Conservation (phyloP, 2,888 invertebrate genomes). For the Atethmia centrago region DNA sequence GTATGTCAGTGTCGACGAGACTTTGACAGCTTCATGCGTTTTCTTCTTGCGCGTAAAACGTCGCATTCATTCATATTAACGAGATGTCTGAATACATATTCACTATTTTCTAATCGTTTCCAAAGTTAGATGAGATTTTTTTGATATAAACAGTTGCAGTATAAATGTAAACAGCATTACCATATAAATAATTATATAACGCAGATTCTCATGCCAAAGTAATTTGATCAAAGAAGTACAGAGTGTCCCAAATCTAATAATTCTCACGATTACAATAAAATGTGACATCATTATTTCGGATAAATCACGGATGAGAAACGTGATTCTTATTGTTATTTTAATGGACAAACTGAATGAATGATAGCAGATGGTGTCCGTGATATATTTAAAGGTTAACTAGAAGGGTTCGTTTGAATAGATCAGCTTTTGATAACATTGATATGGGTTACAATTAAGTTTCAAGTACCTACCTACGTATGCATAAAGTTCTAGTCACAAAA, state of each 20-base stretch:
- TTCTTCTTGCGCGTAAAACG: constrained; percentile 27
- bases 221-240: constrained; percentile 22
- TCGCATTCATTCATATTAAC: constrained; percentile 1
- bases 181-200: neutral
- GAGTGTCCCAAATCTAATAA: constrained; percentile 32
- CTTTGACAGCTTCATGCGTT: constrained; percentile 50
- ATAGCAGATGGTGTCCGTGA: constrained; percentile 39
- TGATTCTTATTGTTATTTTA: constrained; percentile 54
- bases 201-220: neutral
- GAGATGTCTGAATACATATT: neutral
- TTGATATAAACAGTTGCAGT: constrained; percentile 2
- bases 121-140: neutral
- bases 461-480: neutral
- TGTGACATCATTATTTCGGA: constrained; percentile 40
- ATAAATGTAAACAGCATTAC: neutral
- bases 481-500: constrained; percentile 3
- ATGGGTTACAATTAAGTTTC: constrained; percentile 21
- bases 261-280: constrained; percentile 27
- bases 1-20: constrained; percentile 40
- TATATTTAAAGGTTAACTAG: constrained; percentile 47
- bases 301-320: constrained; percentile 57
- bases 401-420: constrained; percentile 38
- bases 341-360: constrained; percentile 32
- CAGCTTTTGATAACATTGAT: constrained; percentile 10
- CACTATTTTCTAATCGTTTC: neutral